Percentiles rank a stretch among this genome's conserved stretches.
phyloP scores from a whole-genome alignment of 2,888 invertebrate genomes.

The Zhuqinia jingwanae region DNA sequence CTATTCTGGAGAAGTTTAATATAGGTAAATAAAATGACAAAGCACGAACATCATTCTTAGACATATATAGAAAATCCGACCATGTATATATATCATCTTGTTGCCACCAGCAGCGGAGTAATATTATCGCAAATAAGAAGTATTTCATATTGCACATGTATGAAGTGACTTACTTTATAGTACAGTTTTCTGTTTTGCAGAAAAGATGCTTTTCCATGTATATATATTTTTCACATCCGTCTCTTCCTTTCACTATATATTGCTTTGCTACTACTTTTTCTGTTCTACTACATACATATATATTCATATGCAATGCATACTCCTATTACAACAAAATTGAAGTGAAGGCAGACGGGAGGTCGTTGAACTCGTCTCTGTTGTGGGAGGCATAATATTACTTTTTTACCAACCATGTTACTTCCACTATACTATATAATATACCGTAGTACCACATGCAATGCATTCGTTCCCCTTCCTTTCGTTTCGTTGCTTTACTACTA shows the following conservation, averaged over 20 bases:
- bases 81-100: too few relatives aligned
- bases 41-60: too few relatives aligned
- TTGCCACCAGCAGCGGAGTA: neutral
- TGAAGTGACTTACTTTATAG: neutral
- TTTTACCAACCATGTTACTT: neutral
- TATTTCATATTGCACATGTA: neutral
- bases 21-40: too few relatives aligned
- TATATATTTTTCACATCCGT: neutral
- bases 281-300: neutral
- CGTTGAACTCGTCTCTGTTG: constrained; percentile 61
- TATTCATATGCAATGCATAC: neutral
- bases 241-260: neutral
- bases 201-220: neutral
- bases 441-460: neutral
- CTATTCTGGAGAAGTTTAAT: too few relatives aligned
- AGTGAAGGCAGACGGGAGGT: constrained; percentile 46
- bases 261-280: neutral
- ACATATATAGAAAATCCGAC: too few relatives aligned
- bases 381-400: constrained; percentile 52
- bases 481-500: neutral
- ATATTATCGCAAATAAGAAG: neutral
- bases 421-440: constrained; percentile 6
- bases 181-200: neutral
- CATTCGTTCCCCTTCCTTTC: neutral
- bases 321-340: neutral